phyloP scores from a whole-genome alignment of 2,888 invertebrate genomes.

The Parasteatoda lunata region DNA sequence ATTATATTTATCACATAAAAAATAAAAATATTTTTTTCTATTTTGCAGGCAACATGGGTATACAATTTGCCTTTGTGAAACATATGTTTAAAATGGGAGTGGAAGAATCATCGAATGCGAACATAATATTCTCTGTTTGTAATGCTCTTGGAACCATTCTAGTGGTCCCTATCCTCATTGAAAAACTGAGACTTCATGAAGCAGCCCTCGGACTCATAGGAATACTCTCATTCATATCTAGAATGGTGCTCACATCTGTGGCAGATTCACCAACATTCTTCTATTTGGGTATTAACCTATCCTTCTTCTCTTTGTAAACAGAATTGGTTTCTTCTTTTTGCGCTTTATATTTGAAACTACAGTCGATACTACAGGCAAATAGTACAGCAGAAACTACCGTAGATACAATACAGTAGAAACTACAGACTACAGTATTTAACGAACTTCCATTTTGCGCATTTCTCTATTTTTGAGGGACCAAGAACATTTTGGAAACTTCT shows the following conservation, averaged over 20 bases:
- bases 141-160: neutral
- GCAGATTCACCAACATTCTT: neutral
- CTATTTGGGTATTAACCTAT: slow-evolving; percentile 1
- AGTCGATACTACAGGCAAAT: too few relatives aligned
- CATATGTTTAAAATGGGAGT: slow-evolving; percentile 31
- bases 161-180: slow-evolving; percentile 11
- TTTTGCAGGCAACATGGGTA: neutral
- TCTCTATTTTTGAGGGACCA: too few relatives aligned
- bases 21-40: too few relatives aligned
- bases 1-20: too few relatives aligned
- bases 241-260: slow-evolving; percentile 4
- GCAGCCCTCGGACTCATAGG: slow-evolving; percentile 30
- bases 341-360: too few relatives aligned
- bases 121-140: neutral
- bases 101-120: slow-evolving; percentile 5
- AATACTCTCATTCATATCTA: slow-evolving; percentile 7
- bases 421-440: too few relatives aligned
- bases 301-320: neutral
- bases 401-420: too few relatives aligned
- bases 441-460: too few relatives aligned
- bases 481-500: too few relatives aligned
- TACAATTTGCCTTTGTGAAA: neutral
- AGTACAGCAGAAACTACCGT: too few relatives aligned
- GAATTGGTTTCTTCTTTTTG: too few relatives aligned
- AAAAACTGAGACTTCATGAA: slow-evolving; percentile 15